Evolutionary conservation across 2,888 invertebrate genomes (phyloP).

Genomic region (Tetragnatha montana): DNA sequence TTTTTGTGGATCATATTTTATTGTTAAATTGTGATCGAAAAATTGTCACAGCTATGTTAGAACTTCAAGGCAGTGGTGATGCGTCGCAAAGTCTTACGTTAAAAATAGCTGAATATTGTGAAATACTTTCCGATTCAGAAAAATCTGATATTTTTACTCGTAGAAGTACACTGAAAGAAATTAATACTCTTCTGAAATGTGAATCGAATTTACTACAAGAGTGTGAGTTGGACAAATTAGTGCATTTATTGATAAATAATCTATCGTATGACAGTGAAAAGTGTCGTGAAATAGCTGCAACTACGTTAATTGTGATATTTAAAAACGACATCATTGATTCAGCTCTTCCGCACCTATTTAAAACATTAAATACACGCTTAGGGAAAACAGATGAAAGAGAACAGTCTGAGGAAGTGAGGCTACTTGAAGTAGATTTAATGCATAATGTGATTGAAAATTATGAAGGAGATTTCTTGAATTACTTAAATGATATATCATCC

Average conservation of each 20-base stretch:
- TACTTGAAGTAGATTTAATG: conserved; percentile 83
- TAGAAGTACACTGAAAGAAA: conserved; percentile 30
- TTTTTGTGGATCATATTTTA: not conserved
- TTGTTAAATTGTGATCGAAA: not conserved
- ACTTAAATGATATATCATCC: conserved; percentile 85
- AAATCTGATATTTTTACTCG: conserved; percentile 18
- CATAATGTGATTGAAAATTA: conserved; percentile 82
- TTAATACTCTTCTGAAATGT: not conserved
- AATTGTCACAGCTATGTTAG: not conserved
- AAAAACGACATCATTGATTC: conserved; percentile 78
- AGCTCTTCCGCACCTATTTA: conserved; percentile 85
- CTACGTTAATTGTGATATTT: conserved; percentile 30
- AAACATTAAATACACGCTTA: conserved; percentile 85
- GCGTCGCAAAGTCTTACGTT: not conserved
- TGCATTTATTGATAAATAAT: not conserved
- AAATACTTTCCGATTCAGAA: conserved; percentile 22
- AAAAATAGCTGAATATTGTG: conserved; percentile 6
- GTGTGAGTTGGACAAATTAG: not conserved
- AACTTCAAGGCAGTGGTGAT: not conserved
- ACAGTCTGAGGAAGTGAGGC: conserved; percentile 87
- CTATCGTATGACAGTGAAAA: conserved; percentile 55
- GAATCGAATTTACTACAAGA: not conserved
- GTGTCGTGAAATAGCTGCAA: conserved; percentile 56
- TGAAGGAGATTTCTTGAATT: conserved; percentile 81
- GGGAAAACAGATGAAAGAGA: conserved; percentile 85